Evolutionary conservation across 2,113 vertebrate species (phyloP).

Genomic region (Oceanites oceanicus): DNA sequence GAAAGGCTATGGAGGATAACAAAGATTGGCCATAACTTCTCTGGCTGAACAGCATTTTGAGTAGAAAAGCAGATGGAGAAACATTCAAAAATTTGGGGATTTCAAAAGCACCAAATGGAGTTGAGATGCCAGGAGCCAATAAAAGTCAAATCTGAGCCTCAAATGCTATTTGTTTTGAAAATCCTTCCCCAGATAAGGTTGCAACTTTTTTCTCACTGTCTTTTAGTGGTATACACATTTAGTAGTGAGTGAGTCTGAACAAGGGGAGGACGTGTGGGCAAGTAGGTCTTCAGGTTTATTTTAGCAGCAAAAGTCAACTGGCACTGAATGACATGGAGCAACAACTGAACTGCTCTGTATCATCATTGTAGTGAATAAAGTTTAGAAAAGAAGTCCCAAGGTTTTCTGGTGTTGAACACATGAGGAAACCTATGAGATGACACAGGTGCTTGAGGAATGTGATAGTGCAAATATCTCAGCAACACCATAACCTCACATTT

Average conservation of each 20-base stretch:
- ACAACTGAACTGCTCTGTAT: not conserved
- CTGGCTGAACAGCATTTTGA: not conserved
- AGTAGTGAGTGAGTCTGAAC: not conserved
- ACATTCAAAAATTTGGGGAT: not conserved
- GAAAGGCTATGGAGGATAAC: not conserved
- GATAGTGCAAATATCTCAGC: not conserved
- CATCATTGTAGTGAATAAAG: not conserved
- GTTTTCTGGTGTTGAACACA: not conserved
- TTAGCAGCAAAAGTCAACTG: not conserved
- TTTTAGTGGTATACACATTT: accelerated
- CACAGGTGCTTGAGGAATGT: not conserved
- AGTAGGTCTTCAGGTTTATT: not conserved
- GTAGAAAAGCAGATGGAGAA: not conserved
- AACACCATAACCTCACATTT: not conserved
- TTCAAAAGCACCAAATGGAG: not conserved
- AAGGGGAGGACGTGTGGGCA: not conserved
- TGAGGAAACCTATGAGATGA: not conserved
- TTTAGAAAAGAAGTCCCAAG: not conserved
- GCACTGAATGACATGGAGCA: not conserved
- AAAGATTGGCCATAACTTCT: not conserved
- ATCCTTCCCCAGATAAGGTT: not conserved
- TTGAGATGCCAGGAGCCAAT: not conserved
- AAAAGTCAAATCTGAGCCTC: not conserved
- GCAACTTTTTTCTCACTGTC: not conserved
- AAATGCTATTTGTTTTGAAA: not conserved